Evolutionary conservation across 2,797 vertebrate genomes (phyloP), one percentile per base, ranked within the genome.

Genomic region (Antrozous pallidus): DNA sequence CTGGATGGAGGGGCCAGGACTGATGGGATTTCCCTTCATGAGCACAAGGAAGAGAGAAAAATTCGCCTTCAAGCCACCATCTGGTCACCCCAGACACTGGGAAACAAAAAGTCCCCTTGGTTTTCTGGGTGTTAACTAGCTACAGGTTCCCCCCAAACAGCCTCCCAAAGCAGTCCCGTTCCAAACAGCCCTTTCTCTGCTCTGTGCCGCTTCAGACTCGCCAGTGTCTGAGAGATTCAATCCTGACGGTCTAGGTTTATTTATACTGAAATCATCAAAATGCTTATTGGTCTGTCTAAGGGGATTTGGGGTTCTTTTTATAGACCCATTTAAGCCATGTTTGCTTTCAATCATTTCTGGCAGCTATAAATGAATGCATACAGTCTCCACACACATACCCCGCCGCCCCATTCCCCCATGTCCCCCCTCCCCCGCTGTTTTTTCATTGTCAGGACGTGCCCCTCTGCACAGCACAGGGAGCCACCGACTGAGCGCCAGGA

Each of bases 161-260:
- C 45, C 90, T 28, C 81, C 67, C 2, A 18, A 22, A 47, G 56
- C 78, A 4, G 22, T 1, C 69, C 2, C 0, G 38, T 1, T 36
- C 36, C 1, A 28, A 31, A 16, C 22, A 1, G 3, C 0, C 26
- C 0, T 14, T 26, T 5, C 10, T 0, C 22, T 51, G 47, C 67
- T 18, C 20, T 2, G 22, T 3, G 12, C 61, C 56, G 1, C 33
- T 8, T 26, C n/a, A 18, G 85, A 56, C 12, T 36, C 28, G 36
- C 0, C 0, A 67, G 69, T 11, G 28, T 77, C 20, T 40, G 40
- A 20, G 87, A 90, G 65, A 81, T 49, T 10, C 45, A 81, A 54
- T 38, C 94, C 90, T 90, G 54, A 70, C 69, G 92, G 47, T n/a
- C 51, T 92, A 69, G 95, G 67, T 88, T 54, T 56, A 74, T 85